These are phyloP conservation scores for Charadrius vociferus DNA, from an alignment of 2,113 vertebrate species.

Conservation along the genomic window DNA sequence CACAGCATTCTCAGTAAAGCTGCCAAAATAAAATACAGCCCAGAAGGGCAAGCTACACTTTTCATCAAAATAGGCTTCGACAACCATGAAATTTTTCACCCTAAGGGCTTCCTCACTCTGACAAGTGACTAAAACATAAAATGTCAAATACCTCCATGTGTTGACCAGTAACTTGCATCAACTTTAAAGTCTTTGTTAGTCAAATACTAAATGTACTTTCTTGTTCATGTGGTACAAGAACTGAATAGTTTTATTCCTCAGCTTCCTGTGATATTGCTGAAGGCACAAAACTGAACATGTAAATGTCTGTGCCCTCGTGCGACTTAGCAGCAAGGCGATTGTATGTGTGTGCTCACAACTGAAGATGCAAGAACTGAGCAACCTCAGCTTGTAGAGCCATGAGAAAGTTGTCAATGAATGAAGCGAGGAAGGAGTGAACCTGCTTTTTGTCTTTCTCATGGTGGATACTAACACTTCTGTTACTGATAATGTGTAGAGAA, in stretches of 20 bases:
- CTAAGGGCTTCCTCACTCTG: background rate
- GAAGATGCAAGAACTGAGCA: background rate
- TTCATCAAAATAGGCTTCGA: conserved; percentile 16
- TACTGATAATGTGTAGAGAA: background rate
- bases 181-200: background rate
- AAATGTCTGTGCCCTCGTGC: background rate
- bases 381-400: background rate
- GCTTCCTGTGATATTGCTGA: background rate
- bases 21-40: background rate
- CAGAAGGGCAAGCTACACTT: background rate
- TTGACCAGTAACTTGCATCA: background rate
- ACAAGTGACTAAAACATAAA: background rate
- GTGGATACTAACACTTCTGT: background rate
- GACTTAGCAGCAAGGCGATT: background rate
- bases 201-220: background rate
- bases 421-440: background rate
- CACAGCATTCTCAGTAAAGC: background rate
- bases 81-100: background rate
- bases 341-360: background rate
- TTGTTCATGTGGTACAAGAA: background rate
- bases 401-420: background rate
- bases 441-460: background rate
- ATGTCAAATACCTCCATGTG: background rate
- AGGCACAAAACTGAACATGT: background rate
- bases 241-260: background rate